Conservation (phyloP, 2,797 vertebrate genomes). For the Gastrophryne carolinensis region DNA sequence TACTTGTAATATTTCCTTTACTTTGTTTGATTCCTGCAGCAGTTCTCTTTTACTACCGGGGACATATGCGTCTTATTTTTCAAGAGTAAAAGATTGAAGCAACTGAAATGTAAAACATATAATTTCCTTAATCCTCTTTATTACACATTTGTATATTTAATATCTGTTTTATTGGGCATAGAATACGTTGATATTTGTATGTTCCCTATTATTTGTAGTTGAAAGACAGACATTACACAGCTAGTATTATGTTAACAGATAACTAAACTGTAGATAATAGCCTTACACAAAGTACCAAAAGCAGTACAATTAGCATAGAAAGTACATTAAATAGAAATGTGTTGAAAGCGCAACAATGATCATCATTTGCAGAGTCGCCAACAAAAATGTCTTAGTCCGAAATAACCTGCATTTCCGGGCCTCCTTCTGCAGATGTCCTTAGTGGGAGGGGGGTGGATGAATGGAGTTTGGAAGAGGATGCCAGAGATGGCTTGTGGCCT, state of each 20-base stretch:
- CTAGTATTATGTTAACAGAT: neutral
- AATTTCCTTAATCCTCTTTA: neutral
- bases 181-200: neutral
- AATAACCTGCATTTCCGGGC: too few relatives aligned
- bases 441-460: too few relatives aligned
- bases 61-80: neutral
- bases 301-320: too few relatives aligned
- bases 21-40: neutral
- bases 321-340: too few relatives aligned
- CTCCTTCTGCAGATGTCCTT: too few relatives aligned
- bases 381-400: too few relatives aligned
- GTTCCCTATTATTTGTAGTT: neutral
- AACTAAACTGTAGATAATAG: neutral
- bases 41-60: slow-evolving; percentile 7
- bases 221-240: neutral
- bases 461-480: too few relatives aligned
- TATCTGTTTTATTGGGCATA: neutral
- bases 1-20: neutral
- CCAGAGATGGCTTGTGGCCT: too few relatives aligned
- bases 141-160: slow-evolving; percentile 1
- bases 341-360: too few relatives aligned
- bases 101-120: neutral
- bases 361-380: too few relatives aligned
- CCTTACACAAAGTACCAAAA: neutral
- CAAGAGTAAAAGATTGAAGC: slow-evolving; percentile 1